Evolutionary conservation across 1,140 invertebrate species (phyloP), one percentile per base, ranked within the genome.

Genomic region (Cecropterus lyciades): DNA sequence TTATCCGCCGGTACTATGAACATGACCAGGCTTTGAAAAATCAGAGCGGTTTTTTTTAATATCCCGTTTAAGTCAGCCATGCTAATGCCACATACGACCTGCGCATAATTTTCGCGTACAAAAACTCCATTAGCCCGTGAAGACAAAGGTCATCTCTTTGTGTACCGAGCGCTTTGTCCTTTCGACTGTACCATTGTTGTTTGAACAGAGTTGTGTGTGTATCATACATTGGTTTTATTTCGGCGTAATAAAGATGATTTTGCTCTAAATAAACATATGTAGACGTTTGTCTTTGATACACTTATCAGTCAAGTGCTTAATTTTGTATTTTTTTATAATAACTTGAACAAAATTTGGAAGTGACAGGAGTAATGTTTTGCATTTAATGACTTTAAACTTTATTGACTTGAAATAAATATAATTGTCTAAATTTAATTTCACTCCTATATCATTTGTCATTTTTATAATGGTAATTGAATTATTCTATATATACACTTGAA

Each of bases 121-220:
- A 72, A 79, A 79, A 72, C 74, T 75, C 74, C 74, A 77, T 77
- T 77, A 77, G 77, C 56, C 65, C 72, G 53, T 67, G 55, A 74
- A 77, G 59, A 77, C 70, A 77, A 76, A 79, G 70, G 60, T 67
- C 72, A 70, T 67, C 70, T 63, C 59, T 63, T 51, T 63, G 46
- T 63, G 30, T 63, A 51, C 59, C 16, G 13, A 63, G 51, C 48
- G 59, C 59, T 51, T 63, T 63, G 59, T 63, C 59, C 33, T 42
- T 63, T 63, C 59, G 59, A 63, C 59, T 51, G 59, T 63, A 63
- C 59, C 46, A 51, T 63, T 51, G 59, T 63, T 63, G 17, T 40
- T 63, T 20, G 33, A 51, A 51, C 48, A 63, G 3, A n/a, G n/a
- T 37, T 63, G 9, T 33, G 14, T 63, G 33, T 20, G 17, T 46